Conservation (phyloP, 2,888 invertebrate genomes). For the Dryobota labecula region DNA sequence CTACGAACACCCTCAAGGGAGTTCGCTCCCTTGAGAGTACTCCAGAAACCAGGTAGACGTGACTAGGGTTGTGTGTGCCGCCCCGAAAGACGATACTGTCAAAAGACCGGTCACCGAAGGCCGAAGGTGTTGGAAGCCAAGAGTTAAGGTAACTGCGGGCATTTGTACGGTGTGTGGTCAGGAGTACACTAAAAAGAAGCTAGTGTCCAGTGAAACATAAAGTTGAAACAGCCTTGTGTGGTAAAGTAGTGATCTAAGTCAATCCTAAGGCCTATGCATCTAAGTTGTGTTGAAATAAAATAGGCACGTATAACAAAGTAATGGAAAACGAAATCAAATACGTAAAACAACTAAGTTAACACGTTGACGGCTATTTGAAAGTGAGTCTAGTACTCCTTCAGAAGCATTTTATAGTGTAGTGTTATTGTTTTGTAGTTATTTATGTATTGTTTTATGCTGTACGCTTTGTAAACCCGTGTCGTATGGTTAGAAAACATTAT, state of each 20-base stretch:
- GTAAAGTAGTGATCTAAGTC: conserved; percentile 89
- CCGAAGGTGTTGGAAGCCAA: conserved; percentile 89
- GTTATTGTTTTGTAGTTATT: conserved; percentile 79
- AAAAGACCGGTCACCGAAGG: conserved; percentile 84
- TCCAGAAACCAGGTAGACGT: conserved; percentile 80
- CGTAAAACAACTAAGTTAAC: conserved; percentile 87
- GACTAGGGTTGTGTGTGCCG: conserved; percentile 84
- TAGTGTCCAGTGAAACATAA: conserved; percentile 90
- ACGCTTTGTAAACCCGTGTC: conserved; percentile 68
- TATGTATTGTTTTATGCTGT: conserved; percentile 71
- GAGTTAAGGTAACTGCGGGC: conserved; percentile 91
- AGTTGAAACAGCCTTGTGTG: conserved; percentile 88
- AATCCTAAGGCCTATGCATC: conserved; percentile 90
- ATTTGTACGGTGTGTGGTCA: conserved; percentile 90
- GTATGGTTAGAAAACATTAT: conserved; percentile 65
- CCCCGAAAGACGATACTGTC: conserved; percentile 75
- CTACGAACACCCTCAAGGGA: conserved; percentile 84
- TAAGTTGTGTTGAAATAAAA: conserved; percentile 88
- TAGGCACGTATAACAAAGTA: conserved; percentile 86
- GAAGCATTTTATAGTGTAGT: conserved; percentile 88
- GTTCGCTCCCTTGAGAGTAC: conserved; percentile 82
- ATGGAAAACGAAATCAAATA: conserved; percentile 81
- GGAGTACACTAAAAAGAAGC: conserved; percentile 90
- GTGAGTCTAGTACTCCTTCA: conserved; percentile 88
- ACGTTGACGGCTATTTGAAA: conserved; percentile 88